Evolutionary conservation across 2,797 vertebrate species (phyloP), one percentile per base, ranked within the genome.

Genomic region (Melanotaenia nigrans): DNA sequence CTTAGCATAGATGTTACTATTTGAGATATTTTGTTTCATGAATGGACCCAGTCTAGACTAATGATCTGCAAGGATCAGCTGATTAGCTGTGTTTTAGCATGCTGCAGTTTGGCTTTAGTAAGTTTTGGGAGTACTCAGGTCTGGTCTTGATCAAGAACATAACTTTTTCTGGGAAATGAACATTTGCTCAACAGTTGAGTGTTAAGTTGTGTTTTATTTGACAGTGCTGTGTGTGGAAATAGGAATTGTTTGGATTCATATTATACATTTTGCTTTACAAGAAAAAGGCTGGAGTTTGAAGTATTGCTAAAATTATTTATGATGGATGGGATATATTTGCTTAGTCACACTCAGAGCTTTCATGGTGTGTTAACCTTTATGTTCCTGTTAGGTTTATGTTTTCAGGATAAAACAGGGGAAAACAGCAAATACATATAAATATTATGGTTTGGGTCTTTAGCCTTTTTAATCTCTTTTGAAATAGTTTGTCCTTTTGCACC

Each of bases 31-130:
- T 54, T 38, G 6, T 24, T 1, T 14, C 8, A 40, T 6, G 16
- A 55, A 55, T 49, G 53, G 22, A 40, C 38, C 38, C 38, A 40
- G 38, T 16, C 4, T 16, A 71, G 57, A 53, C 33, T 67, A 61
- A 47, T 49, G 67, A 61, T 38, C 40, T 54, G 13, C 10, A 6
- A 61, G n/a, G 24, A 53, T 40, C 38, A 40, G 38, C 38, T 40
- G 38, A 40, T 75, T 24, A 76, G 9, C 20, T 33, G 22, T 61
- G 11, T 35, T 62, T 80, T 79, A 68, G 33, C 24, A 54, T 61
- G 25, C 24, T 68, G 42, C 54, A 65, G 53, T 77, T 73, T 73
- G 22, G 61, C 55, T n/a, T 71, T 82, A 83, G 90, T 77, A 80
- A 78, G 53, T 76, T 83, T 72, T 61, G 72, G 59, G 73, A 69